Base-by-base conservation (phyloP, 2,797 vertebrate genomes). In the Karalla daura region DNA sequence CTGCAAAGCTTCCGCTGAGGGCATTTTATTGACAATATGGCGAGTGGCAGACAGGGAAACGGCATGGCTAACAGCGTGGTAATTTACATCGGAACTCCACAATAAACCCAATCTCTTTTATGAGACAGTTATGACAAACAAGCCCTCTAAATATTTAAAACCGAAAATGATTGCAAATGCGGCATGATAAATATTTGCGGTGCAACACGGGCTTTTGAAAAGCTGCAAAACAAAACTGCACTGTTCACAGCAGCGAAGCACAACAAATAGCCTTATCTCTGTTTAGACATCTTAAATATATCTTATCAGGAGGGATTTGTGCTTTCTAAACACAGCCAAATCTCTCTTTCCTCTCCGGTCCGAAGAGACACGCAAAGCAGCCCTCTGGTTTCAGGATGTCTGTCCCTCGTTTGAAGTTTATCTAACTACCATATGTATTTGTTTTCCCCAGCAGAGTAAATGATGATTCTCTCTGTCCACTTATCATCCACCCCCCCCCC, bases 131-230 rank as follows among this genome's bases (percentile, higher is more conserved):
- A 40, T 37, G n/a, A 13, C 12, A 63, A 18, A 10, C 3, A 36
- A 67, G 52, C 23, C 25, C 3, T 53, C 21, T 9, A 56, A 64
- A 77, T 47, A 80, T 82, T 80, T 83, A 33, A 76, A 75, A 75
- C 58, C 47, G 62, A 49, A 87, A 85, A 86, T 56, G 61, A 72
- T 30, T 68, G 79, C 72, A 88, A 92, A 93, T 91, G 86, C 86
- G 76, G 81, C 91, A 84, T 91, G 89, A 89, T 90, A 93, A 93
- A 94, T 93, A 94, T 94, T 94, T 94, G 88, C 60, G 67, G 61
- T 81, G 81, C 85, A 47, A 78, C 80, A 80, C n/a, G 76, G 12
- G 77, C 88, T 86, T 87, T 70, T 86, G 82, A 84, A 84, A 90
- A 82, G 88, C 87, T 51, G 65, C 56, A 52, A 81, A 36, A 55